Conservation (phyloP, 2,888 invertebrate genomes). For the Drosophila imparisetae region DNA sequence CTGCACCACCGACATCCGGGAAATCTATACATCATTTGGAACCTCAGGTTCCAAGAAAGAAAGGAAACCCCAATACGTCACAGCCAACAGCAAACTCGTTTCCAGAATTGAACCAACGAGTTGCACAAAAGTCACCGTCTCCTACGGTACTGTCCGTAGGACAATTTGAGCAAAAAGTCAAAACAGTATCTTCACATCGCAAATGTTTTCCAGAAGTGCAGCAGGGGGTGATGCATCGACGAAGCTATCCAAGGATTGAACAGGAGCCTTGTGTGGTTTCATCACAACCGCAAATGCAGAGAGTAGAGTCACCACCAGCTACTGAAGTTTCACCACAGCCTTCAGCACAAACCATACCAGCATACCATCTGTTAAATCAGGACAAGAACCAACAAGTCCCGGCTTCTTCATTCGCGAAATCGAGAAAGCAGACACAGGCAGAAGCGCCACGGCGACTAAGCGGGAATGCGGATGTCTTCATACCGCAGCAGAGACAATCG, state of each 20-base stretch:
- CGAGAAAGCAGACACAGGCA: neutral
- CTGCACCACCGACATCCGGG: neutral
- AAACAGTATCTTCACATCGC: too few species aligned
- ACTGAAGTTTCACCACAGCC: neutral
- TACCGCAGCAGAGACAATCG: conserved; percentile 9
- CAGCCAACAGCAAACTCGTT: neutral
- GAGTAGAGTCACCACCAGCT: neutral
- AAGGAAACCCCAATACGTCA: neutral
- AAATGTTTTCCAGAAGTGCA: neutral
- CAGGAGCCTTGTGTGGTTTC: neutral
- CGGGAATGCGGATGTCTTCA: conserved; percentile 34
- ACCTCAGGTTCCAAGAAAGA: neutral
- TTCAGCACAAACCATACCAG: neutral
- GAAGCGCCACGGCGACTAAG: conserved; percentile 8
- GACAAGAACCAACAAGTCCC: neutral
- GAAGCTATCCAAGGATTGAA: neutral
- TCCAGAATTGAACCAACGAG: neutral
- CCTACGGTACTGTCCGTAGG: too few species aligned
- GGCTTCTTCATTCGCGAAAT: neutral
- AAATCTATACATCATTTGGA: neutral
- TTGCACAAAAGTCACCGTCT: neutral
- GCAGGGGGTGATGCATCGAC: neutral
- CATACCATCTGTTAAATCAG: neutral
- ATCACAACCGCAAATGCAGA: neutral
- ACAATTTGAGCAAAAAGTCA: neutral